A percentile compares a stretch with the other conserved stretches of the same genome.
These are phyloP conservation scores for Campopleginae sp. DNA, from an alignment of 2,888 invertebrate species.

Conservation along the genomic window DNA sequence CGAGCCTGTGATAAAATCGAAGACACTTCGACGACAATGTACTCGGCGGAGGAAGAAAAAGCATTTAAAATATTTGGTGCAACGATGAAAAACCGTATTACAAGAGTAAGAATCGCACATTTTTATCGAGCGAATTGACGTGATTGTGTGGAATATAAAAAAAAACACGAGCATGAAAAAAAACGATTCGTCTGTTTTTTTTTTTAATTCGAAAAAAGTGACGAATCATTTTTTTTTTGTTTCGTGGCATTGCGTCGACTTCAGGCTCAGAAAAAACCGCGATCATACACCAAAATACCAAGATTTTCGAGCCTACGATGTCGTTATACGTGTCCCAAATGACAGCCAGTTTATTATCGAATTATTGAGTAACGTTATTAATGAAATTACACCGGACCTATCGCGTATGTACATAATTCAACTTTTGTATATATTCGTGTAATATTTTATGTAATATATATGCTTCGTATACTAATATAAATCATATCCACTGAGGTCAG, in stretches of 20 bases:
- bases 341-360: constrained; percentile 6
- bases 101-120: not conserved
- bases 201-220: too few relatives aligned
- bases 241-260: too few relatives aligned
- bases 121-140: not conserved
- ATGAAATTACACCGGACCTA: constrained; percentile 6
- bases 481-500: not conserved
- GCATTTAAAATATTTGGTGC: constrained; percentile 24
- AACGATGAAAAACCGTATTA: not conserved
- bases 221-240: too few relatives aligned
- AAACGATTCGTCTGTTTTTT: too few relatives aligned
- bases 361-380: constrained; percentile 24
- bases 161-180: too few relatives aligned
- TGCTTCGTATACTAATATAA: constrained; percentile 14
- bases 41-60: constrained; percentile 16
- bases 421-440: constrained; percentile 48
- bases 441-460: constrained; percentile 39
- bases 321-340: not conserved
- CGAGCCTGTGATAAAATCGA: constrained; percentile 62
- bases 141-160: not conserved
- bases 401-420: constrained; percentile 50
- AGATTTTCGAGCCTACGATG: not conserved
- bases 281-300: not conserved
- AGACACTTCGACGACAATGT: constrained; percentile 20
- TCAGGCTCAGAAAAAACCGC: too few relatives aligned